Percentiles rank a stretch among this genome's conserved stretches.
Evolutionary conservation across 1,140 invertebrate species (phyloP).

Genomic region (Cotesia typhae): DNA sequence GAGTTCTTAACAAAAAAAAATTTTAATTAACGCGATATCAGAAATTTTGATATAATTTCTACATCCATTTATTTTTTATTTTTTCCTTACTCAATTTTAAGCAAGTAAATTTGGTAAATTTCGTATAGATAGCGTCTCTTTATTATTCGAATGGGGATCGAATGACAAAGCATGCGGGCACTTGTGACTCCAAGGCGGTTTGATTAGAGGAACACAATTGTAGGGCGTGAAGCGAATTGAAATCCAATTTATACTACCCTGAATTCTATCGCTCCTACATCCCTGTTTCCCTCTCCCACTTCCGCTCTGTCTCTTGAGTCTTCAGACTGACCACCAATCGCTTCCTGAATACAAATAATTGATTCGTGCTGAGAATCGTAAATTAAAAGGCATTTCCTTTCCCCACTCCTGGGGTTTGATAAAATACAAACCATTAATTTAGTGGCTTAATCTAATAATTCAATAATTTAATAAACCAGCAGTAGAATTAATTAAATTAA

Average conservation of each 20-base stretch:
- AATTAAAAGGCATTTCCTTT: no score
- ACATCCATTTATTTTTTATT: conserved; percentile 6
- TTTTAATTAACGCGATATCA: no score
- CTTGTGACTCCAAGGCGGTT: conserved; percentile 37
- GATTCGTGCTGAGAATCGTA: conserved; percentile 29
- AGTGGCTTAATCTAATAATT: no score
- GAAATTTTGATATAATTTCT: no score
- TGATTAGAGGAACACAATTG: conserved; percentile 43
- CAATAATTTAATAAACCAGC: no score
- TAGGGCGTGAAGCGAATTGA: conserved; percentile 40
- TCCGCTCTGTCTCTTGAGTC: conserved; percentile 15
- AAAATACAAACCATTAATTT: no score
- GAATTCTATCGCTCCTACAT: conserved; percentile 23
- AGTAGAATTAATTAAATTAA: no score
- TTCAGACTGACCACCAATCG: conserved; percentile 27
- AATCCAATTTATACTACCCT: conserved; percentile 42
- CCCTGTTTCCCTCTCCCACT: not conserved
- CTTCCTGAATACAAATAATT: conserved; percentile 38
- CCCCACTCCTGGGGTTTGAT: no score
- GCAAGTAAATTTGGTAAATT: not conserved
- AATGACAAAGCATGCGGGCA: conserved; percentile 37
- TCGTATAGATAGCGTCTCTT: not conserved
- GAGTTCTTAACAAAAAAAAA: no score
- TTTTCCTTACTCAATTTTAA: not conserved
- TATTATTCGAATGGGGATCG: conserved; percentile 8